These are phyloP conservation scores for Platichthys flesus DNA, from an alignment of 2,113 vertebrate genomes.

Conservation along the genomic window DNA sequence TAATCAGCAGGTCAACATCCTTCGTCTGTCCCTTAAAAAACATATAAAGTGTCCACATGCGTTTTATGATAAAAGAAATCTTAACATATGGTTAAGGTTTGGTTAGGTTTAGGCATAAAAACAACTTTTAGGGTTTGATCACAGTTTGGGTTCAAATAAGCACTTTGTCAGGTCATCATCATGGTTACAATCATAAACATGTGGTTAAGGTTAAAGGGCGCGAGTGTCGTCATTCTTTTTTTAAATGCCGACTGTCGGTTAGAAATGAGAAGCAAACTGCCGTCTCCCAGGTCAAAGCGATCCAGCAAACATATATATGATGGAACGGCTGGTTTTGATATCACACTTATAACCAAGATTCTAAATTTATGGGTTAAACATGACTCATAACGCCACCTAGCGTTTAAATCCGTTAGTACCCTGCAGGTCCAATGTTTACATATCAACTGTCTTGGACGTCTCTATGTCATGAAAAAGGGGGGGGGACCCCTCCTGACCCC, in stretches of 20 bases:
- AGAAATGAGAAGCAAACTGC: background rate
- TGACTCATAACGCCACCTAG: no score
- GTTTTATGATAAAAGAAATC: no score
- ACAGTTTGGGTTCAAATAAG: background rate
- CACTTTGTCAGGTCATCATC: background rate
- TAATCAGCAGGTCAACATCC: background rate
- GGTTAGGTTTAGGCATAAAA: background rate
- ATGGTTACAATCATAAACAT: background rate
- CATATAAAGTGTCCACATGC: no score
- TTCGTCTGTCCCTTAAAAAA: background rate
- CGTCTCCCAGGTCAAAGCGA: background rate
- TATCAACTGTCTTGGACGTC: no score
- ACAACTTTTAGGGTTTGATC: background rate
- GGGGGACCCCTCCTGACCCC: no score
- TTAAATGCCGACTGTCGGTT: background rate
- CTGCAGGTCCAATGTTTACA: no score
- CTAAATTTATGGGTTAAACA: no score
- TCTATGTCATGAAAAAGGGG: no score
- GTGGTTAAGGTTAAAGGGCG: background rate
- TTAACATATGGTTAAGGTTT: background rate
- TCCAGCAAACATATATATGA: background rate
- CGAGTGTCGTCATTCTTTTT: background rate
- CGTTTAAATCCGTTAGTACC: no score
- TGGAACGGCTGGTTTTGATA: background rate
- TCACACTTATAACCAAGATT: no score